phyloP scores from a whole-genome alignment of 2,113 vertebrate species.

The Turdus rufiventris region DNA sequence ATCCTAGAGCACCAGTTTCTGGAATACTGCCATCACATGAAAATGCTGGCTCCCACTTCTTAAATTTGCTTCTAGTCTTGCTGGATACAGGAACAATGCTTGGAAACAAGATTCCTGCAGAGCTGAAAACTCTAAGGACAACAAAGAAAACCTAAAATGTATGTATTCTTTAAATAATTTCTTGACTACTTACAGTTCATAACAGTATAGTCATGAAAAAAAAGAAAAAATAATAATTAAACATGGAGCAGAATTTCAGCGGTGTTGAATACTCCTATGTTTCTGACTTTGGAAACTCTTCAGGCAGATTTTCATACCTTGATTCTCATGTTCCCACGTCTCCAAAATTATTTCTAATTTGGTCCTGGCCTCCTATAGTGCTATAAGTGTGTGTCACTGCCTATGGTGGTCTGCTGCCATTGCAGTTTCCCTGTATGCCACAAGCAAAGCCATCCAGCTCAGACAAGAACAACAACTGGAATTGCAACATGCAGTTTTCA shows the following conservation, averaged over 20 bases:
- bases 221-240: neutral
- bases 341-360: neutral
- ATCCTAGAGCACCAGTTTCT: constrained; percentile 6
- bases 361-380: accelerated
- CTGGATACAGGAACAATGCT: constrained; percentile 41
- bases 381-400: neutral
- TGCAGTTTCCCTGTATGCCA: neutral
- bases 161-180: constrained; percentile 10
- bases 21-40: constrained; percentile 19
- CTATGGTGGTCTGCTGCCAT: neutral
- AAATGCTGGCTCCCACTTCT: constrained; percentile 12
- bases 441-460: neutral
- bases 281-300: neutral
- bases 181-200: neutral
- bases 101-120: constrained; percentile 42
- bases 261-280: accelerated
- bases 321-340: neutral
- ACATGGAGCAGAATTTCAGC: neutral
- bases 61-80: neutral
- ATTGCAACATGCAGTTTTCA: neutral
- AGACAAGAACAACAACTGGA: neutral
- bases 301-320: neutral
- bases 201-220: constrained; percentile 13
- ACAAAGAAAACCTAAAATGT: constrained; percentile 9
- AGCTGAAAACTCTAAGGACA: neutral